A percentile compares a stretch with the other conserved stretches of the same genome.
These are phyloP conservation scores for Lipophrys pholis DNA, from an alignment of 2,113 vertebrate genomes.

Conservation along the genomic window DNA sequence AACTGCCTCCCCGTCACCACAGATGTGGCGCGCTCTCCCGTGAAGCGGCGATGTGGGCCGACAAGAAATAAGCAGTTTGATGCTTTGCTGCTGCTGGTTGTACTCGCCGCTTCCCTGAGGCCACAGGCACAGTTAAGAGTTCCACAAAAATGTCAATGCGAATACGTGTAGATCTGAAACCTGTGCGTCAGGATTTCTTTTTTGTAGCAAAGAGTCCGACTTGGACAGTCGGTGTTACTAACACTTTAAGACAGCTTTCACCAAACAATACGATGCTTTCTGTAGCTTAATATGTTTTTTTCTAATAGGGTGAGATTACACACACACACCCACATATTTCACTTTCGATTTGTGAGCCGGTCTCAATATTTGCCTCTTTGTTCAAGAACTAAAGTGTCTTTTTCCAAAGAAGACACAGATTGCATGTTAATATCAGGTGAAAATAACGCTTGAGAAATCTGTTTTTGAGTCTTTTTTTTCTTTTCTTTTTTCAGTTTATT, in stretches of 20 bases:
- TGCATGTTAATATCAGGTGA: too few species aligned
- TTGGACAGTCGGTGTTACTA: slow-evolving; percentile 19
- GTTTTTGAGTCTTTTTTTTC: too few species aligned
- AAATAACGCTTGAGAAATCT: too few species aligned
- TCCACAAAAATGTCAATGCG: neutral
- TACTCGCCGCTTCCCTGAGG: neutral
- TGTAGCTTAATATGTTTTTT: slow-evolving; percentile 21
- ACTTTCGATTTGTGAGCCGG: neutral
- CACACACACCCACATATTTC: neutral
- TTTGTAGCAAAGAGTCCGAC: slow-evolving; percentile 32
- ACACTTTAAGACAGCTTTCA: slow-evolving; percentile 16
- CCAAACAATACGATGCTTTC: slow-evolving; percentile 19
- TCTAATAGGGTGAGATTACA: neutral
- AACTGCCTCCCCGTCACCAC: slow-evolving; percentile 43
- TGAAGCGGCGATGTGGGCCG: slow-evolving; percentile 29
- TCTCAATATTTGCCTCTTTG: neutral
- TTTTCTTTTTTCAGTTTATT: too few species aligned
- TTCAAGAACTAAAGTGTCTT: neutral
- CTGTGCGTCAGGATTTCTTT: slow-evolving; percentile 23
- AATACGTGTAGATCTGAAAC: slow-evolving; percentile 26
- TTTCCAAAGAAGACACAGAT: too few species aligned
- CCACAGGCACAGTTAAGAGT: slow-evolving; percentile 42
- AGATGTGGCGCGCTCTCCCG: slow-evolving; percentile 32
- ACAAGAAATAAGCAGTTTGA: slow-evolving; percentile 47
- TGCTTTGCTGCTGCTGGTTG: neutral